Evolutionary conservation across 2,888 invertebrate genomes (phyloP).

Genomic region (Brenthis ino): DNA sequence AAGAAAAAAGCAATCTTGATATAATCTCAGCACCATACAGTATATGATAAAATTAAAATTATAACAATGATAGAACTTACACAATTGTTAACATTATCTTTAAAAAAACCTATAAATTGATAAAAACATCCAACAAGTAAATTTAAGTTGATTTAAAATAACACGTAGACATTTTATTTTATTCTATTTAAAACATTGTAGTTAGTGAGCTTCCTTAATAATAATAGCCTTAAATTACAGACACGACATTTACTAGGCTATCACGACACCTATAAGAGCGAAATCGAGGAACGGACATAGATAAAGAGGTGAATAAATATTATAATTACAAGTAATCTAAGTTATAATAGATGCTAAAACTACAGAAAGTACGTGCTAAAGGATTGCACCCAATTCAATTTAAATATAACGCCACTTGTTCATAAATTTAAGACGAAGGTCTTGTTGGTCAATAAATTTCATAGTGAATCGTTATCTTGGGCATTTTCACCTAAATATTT

Average conservation of each 20-base stretch:
- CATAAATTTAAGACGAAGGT: conserved; percentile 8
- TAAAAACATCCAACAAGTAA: conserved; percentile 46
- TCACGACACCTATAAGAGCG: conserved; percentile 80
- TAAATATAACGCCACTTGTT: conserved; percentile 27
- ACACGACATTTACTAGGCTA: conserved; percentile 80
- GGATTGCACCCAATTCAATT: conserved; percentile 38
- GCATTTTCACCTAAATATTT: conserved; percentile 36
- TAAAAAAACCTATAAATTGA: conserved; percentile 30
- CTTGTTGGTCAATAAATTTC: conserved; percentile 12
- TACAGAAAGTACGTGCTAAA: conserved; percentile 48
- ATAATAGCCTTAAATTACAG: conserved; percentile 56
- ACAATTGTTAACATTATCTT: conserved; percentile 35
- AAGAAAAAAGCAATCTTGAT: conserved; percentile 48
- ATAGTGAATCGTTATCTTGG: conserved; percentile 28
- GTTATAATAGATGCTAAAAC: conserved; percentile 53
- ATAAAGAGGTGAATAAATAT: conserved; percentile 60
- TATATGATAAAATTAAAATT: conserved; percentile 39
- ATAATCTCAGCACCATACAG: conserved; percentile 62
- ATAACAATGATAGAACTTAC: conserved; percentile 26
- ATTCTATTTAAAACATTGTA: conserved; percentile 53
- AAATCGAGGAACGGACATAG: conserved; percentile 81
- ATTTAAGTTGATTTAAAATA: conserved; percentile 54
- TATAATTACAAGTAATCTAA: conserved; percentile 59
- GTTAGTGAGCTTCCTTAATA: conserved; percentile 73
- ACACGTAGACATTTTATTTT: conserved; percentile 45